These are phyloP conservation scores for Chrysocyon brachyurus DNA, from an alignment of 2,797 vertebrate species.

Conservation along the genomic window DNA sequence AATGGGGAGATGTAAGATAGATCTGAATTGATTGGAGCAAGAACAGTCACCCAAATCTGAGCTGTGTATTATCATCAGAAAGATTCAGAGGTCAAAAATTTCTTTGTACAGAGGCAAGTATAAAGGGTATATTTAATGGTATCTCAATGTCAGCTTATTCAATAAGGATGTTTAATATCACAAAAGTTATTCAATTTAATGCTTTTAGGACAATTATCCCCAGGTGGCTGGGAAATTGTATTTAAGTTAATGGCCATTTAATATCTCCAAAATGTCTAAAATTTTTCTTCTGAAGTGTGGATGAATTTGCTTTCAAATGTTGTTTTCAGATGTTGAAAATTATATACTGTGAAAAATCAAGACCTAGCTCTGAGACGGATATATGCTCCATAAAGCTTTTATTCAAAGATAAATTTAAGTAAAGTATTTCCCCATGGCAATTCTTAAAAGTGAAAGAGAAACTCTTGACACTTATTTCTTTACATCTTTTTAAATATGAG, in stretches of 20 bases:
- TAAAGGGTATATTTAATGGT: neutral
- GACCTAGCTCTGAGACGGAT: neutral
- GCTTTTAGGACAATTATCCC: neutral
- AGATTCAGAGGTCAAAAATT: neutral
- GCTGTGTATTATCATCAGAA: neutral
- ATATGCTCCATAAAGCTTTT: neutral
- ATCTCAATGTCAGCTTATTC: neutral
- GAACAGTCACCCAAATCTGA: neutral
- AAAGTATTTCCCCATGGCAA: neutral
- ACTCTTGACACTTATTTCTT: neutral
- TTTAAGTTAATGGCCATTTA: slow-evolving; percentile 19
- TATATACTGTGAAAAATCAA: neutral
- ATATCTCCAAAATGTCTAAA: neutral
- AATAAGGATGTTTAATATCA: neutral
- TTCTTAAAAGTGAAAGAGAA: slow-evolving; percentile 12
- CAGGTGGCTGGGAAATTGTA: neutral
- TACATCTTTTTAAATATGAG: neutral
- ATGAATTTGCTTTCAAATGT: neutral
- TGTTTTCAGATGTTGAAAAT: neutral
- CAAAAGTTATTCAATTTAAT: neutral
- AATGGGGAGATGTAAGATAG: neutral
- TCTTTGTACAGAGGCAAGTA: neutral
- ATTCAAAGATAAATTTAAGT: slow-evolving; percentile 24
- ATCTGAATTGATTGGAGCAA: neutral
- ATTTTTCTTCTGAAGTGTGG: neutral